A percentile compares a stretch with the other conserved stretches of the same genome.
Conservation (phyloP, 2,113 vertebrate genomes). For the Melanostigma gelatinosum region DNA sequence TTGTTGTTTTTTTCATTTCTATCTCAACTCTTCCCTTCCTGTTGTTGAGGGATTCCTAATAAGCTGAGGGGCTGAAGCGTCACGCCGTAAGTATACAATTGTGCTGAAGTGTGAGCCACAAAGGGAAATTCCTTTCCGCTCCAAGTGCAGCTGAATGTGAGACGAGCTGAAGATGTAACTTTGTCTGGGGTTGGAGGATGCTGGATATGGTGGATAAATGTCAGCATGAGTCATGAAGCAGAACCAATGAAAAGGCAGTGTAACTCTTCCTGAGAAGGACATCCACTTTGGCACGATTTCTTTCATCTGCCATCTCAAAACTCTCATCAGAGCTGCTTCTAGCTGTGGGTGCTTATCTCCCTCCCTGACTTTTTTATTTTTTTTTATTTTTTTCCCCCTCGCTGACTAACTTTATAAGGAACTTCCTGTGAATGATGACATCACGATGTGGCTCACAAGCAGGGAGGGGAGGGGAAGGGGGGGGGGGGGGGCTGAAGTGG, state of each 20-base stretch:
- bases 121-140: slow-evolving; percentile 57
- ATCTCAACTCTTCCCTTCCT: slow-evolving; percentile 62
- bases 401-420: slow-evolving; percentile 81
- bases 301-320: slow-evolving; percentile 57
- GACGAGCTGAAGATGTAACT: slow-evolving; percentile 42
- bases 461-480: slow-evolving; percentile 4
- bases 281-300: slow-evolving; percentile 43
- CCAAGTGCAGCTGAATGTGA: slow-evolving; percentile 14
- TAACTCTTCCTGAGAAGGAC: slow-evolving; percentile 41
- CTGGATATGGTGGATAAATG: slow-evolving; percentile 25
- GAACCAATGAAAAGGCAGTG: slow-evolving; percentile 22
- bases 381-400: slow-evolving; percentile 37
- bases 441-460: slow-evolving; percentile 53
- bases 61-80: slow-evolving; percentile 47
- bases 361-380: slow-evolving; percentile 54
- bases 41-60: slow-evolving; percentile 40
- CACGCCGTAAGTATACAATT: slow-evolving; percentile 31
- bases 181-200: not conserved
- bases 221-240: slow-evolving; percentile 51
- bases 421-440: slow-evolving; percentile 80
- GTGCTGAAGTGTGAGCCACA: slow-evolving; percentile 36
- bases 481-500: slow-evolving; percentile 1
- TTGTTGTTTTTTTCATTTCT: slow-evolving; percentile 5
- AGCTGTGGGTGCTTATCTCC: slow-evolving; percentile 50
- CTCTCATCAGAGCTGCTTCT: slow-evolving; percentile 60